These are phyloP conservation scores for Chloromyia formosa DNA, from an alignment of 2,888 invertebrate species.

Conservation along the genomic window DNA sequence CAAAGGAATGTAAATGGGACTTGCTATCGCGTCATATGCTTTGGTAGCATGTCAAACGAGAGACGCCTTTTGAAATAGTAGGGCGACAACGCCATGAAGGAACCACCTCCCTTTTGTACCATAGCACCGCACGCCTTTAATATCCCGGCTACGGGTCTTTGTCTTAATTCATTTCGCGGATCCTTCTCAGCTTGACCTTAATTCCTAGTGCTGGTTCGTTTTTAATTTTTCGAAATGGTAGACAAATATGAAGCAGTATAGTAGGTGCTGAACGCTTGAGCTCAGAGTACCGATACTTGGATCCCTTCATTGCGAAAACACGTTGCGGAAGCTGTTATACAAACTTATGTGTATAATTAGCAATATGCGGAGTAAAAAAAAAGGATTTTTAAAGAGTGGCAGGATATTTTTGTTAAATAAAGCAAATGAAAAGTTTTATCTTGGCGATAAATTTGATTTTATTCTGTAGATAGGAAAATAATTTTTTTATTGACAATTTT, in stretches of 20 bases:
- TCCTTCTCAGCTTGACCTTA: slow-evolving; percentile 37
- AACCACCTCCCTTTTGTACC: not conserved
- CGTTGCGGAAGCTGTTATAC: no score
- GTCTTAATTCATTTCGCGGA: slow-evolving; percentile 1
- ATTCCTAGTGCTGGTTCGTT: slow-evolving; percentile 16
- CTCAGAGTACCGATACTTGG: no score
- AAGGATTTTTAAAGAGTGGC: no score
- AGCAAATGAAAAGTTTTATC: no score
- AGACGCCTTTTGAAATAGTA: slow-evolving; percentile 34
- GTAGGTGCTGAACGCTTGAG: no score
- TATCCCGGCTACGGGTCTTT: not conserved
- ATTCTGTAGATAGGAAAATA: no score
- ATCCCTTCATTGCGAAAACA: no score
- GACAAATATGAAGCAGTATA: not conserved
- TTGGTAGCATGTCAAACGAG: slow-evolving; percentile 7
- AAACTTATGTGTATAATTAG: no score
- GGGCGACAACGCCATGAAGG: not conserved
- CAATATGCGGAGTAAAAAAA: no score
- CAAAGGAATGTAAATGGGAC: slow-evolving; percentile 41
- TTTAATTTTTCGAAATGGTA: slow-evolving; percentile 29
- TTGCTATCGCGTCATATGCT: slow-evolving; percentile 31
- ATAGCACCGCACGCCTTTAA: not conserved
- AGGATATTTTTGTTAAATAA: no score
- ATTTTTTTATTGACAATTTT: no score
- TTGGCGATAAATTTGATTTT: no score